Conservation (phyloP, 2,888 invertebrate species). For the Cantharis flavilabris region DNA sequence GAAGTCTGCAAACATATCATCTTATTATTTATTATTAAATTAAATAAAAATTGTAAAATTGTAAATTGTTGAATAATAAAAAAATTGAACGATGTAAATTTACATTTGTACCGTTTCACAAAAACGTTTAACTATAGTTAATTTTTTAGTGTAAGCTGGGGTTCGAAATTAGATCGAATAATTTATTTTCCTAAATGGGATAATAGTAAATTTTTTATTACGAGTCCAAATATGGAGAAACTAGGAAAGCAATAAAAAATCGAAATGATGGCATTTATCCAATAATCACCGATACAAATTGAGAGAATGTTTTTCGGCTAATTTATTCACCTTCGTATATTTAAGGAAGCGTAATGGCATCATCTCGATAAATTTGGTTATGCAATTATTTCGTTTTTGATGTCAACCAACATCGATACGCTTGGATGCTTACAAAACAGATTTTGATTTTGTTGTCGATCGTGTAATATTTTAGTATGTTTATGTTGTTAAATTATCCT, state of each 20-base stretch:
- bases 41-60: too few relatives aligned
- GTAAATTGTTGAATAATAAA: too few relatives aligned
- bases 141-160: too few relatives aligned
- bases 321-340: background rate
- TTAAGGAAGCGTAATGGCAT: background rate
- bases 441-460: slow-evolving; percentile 6
- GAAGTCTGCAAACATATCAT: too few relatives aligned
- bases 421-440: slow-evolving; percentile 13
- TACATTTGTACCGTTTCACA: too few relatives aligned
- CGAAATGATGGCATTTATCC: background rate
- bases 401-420: background rate
- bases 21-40: too few relatives aligned
- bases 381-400: slow-evolving; percentile 7
- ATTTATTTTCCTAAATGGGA: background rate
- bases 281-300: background rate
- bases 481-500: slow-evolving; percentile 30
- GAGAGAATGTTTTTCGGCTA: background rate
- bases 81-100: too few relatives aligned
- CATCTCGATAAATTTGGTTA: slow-evolving; percentile 8
- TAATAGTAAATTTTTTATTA: background rate
- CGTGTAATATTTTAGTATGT: slow-evolving; percentile 21
- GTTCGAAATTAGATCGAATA: too few relatives aligned
- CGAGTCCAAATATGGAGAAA: background rate
- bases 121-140: too few relatives aligned
- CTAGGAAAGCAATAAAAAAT: background rate